Base-by-base conservation (phyloP, 2,797 vertebrate species). In the Gallirallus australis region DNA sequence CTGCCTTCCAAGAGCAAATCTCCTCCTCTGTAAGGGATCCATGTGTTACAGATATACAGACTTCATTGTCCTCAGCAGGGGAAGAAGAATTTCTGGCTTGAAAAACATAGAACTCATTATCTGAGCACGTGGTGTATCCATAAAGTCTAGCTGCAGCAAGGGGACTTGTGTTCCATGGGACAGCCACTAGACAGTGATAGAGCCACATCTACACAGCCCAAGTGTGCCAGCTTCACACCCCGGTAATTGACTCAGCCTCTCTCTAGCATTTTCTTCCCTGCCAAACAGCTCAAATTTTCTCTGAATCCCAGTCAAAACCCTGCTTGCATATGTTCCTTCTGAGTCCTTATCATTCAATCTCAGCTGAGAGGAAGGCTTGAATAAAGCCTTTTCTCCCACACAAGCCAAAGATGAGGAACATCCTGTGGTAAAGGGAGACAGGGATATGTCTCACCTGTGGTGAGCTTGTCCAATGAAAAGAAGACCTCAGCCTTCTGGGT, bases 101-200 rank as follows among this genome's bases (percentile, higher is more conserved):
- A 61, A 77, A 92, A 82, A 65, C 47, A 71, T 7, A 81, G 53
- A 94, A 76, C 27, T 87, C 31, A 40, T 87, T 93, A 90, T 89
- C 3, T 76, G 78, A 93, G 75, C 94, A 95, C 16, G 12, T 94
- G 95, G n/a, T 89, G 12, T 94, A 90, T 95, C 90, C 24, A 57
- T 27, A 73, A 93, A 93, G 45, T 90, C 85, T 89, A 93, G 71
- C 86, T 93, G 60, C 50, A 92, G 69, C 3, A 1, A 90, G 24
- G 90, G 60, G 86, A 79, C 35, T 75, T 95, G 89, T 75, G 88
- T 93, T 95, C 90, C 35, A 21, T 86, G 88, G 90, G 75, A 89
- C 83, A 96, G 71, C 95, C 95, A 82, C 91, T 97, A 97, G 95
- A 95, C 96, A 96, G 96, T 96, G 95, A 87, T 96, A 96, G 70